Base-by-base conservation (phyloP, 2,888 invertebrate species). In the Megamerina dolium region DNA sequence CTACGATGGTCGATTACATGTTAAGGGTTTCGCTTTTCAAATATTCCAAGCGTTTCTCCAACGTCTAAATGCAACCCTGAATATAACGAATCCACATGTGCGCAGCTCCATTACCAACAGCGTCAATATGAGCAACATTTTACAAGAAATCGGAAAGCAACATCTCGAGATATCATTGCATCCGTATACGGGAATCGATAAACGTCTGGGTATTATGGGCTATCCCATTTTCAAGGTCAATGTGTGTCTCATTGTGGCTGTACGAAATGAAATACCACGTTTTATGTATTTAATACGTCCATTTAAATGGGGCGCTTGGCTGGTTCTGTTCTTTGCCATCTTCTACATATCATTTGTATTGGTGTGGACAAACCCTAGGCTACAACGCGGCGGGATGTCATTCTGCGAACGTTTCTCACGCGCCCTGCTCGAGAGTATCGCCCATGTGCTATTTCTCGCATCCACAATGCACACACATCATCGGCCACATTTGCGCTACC, bases 191-290 rank as follows among this genome's bases (percentile, higher is more conserved):
- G 50, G 54, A 30, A 61, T 61, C 5, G 19, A 46, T 3, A 49
- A 48, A 6, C 2, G 48, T 0, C 32, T 50, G 8, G 61, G 61
- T 26, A 56, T 61, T 6, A 46, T 55, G 14, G 56, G 65, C 40
- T 64, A 64, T 41, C 63, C 63, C 1, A 45, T 64, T 33, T 48
- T 57, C 30, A 58, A 61, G 10, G 54, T 53, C 3, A 43, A 40
- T 3, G 60, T 56, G 17, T 63, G 64, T 10, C 48, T 64, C 17
- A 64, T 64, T 29, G 53, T 64, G 19, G 66, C 64, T 0, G 59
- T 64, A 3, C 51, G 55, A 5, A 61, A 63, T 21, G 56, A 58
- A 38, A 60, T 64, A 14, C 58, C 65, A 0, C 55, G 57, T 3
- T 55, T 50, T 17, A 56, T 61, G 52, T 65, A 64, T 14, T 49